These are phyloP conservation scores for Pogonognathellus flavescens DNA, from an alignment of 1,140 invertebrate genomes.

Conservation along the genomic window DNA sequence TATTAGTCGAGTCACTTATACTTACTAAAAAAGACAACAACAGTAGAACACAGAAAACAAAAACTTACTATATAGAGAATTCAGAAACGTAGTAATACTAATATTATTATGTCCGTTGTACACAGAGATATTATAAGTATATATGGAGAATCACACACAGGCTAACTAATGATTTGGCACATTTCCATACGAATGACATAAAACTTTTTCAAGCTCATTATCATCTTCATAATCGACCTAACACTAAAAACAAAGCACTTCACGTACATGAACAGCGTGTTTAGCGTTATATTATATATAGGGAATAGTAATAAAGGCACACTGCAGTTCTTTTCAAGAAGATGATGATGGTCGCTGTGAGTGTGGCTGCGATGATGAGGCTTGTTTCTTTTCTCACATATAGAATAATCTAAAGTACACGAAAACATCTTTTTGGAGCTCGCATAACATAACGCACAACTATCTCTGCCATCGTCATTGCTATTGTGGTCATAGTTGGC, in stretches of 20 bases:
- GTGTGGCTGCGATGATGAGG: neutral
- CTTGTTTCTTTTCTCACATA: neutral
- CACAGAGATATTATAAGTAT: too few relatives aligned
- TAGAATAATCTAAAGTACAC: slow-evolving; percentile 23
- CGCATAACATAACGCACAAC: too few relatives aligned
- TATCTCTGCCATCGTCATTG: neutral
- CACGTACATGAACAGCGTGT: neutral
- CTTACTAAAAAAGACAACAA: too few relatives aligned
- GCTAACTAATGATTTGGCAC: slow-evolving; percentile 37
- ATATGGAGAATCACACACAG: too few relatives aligned
- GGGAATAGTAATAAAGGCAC: too few relatives aligned
- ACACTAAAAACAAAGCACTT: slow-evolving; percentile 49
- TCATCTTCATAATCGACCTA: slow-evolving; percentile 46
- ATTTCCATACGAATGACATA: slow-evolving; percentile 49
- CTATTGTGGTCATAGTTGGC: neutral
- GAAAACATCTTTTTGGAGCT: slow-evolving; percentile 2
- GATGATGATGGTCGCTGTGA: neutral
- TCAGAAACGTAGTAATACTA: too few relatives aligned
- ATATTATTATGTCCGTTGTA: too few relatives aligned
- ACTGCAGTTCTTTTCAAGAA: neutral
- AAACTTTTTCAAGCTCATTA: slow-evolving; percentile 50
- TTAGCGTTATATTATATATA: neutral
- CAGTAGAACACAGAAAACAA: too few relatives aligned
- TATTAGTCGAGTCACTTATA: too few relatives aligned
- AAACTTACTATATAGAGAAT: too few relatives aligned